Evolutionary conservation across 1,140 invertebrate species (phyloP).

Genomic region (Trinorchestia longiramus): DNA sequence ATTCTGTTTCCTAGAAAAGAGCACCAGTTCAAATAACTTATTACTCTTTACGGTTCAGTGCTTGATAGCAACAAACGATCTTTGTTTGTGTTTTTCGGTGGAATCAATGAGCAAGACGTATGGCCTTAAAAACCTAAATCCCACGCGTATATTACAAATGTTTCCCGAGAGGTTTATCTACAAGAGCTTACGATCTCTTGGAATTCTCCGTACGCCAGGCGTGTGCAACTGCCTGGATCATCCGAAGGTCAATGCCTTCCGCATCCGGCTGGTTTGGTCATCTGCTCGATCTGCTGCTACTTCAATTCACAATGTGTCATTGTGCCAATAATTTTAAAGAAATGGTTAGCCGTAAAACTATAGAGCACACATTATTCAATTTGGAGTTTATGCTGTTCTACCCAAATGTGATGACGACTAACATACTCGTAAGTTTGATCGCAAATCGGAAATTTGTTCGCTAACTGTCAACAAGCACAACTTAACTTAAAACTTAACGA

Average conservation of each 20-base stretch:
- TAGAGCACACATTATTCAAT: not conserved
- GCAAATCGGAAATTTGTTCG: too few relatives aligned
- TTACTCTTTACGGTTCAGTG: not conserved
- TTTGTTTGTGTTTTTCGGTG: not conserved
- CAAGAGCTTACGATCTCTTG: not conserved
- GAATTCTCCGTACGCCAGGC: not conserved
- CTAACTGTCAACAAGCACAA: not conserved
- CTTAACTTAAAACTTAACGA: not conserved
- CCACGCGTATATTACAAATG: not conserved
- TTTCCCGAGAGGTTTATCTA: not conserved
- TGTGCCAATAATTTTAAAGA: not conserved
- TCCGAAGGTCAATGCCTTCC: slow-evolving; percentile 7
- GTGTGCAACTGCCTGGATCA: slow-evolving; percentile 23
- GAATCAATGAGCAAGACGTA: not conserved
- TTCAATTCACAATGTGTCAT: not conserved
- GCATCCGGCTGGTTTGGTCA: not conserved
- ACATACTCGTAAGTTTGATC: too few relatives aligned
- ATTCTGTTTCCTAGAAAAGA: not conserved
- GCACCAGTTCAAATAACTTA: not conserved
- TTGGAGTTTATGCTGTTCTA: not conserved
- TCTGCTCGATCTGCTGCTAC: not conserved
- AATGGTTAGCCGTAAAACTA: not conserved
- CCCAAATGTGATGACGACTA: not conserved
- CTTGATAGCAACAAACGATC: not conserved
- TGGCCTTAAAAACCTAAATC: not conserved